A percentile compares a stretch with the other conserved stretches of the same genome.
Conservation (phyloP, 2,888 invertebrate species). For the Drosophila bunnanda region DNA sequence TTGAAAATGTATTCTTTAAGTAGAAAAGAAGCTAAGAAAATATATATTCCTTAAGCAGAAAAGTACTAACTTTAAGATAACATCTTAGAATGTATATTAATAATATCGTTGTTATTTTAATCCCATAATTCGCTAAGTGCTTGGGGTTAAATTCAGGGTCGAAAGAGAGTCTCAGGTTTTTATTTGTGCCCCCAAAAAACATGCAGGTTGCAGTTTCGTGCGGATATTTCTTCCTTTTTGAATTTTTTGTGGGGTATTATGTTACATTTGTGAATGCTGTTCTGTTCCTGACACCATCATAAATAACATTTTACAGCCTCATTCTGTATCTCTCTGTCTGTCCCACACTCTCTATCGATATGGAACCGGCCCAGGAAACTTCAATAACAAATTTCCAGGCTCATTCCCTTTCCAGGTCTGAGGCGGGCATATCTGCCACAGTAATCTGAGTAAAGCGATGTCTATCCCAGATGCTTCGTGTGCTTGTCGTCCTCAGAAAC, state of each 20-base stretch:
- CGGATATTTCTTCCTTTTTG: conserved; percentile 13
- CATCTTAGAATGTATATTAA: background rate
- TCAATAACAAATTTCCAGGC: conserved; percentile 63
- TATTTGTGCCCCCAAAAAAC: background rate
- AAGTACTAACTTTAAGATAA: too few relatives aligned
- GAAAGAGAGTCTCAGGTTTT: background rate
- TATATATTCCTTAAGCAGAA: too few relatives aligned
- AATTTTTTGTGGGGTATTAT: conserved; percentile 52
- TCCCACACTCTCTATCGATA: conserved; percentile 28
- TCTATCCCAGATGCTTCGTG: conserved; percentile 56
- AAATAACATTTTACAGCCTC: conserved; percentile 52
- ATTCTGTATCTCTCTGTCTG: background rate
- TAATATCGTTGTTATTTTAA: background rate
- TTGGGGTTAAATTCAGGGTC: conserved; percentile 16
- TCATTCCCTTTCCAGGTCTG: conserved; percentile 12
- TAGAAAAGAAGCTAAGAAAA: too few relatives aligned
- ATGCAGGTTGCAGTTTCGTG: conserved; percentile 41
- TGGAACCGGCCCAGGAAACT: conserved; percentile 32
- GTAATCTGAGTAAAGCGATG: conserved; percentile 68
- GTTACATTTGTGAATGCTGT: conserved; percentile 60
- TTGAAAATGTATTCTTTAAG: too few relatives aligned
- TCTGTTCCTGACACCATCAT: conserved; percentile 52
- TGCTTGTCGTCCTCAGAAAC: conserved; percentile 32
- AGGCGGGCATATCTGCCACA: conserved; percentile 61
- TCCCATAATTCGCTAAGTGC: background rate